These are phyloP conservation scores for Diarsia dahlii DNA, from an alignment of 2,888 invertebrate genomes.

Conservation along the genomic window DNA sequence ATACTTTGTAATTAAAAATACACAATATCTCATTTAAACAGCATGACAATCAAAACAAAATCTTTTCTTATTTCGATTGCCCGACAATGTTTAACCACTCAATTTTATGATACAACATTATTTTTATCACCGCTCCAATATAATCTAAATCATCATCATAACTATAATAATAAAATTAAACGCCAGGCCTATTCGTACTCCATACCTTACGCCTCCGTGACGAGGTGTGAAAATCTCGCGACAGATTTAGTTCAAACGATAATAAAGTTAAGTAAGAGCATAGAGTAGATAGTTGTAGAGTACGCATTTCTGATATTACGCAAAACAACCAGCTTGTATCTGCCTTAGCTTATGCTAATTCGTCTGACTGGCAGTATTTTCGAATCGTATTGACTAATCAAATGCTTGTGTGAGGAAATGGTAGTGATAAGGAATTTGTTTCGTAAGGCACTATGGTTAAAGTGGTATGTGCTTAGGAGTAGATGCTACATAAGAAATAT, in stretches of 20 bases:
- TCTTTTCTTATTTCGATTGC: background rate
- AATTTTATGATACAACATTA: background rate
- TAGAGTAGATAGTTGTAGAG: background rate
- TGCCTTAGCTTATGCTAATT: constrained; percentile 55
- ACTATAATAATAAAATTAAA: background rate
- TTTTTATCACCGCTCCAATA: background rate
- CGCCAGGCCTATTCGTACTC: constrained; percentile 47
- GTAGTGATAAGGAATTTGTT: constrained; percentile 14
- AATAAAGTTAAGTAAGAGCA: constrained; percentile 42
- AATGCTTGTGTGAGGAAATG: constrained; percentile 40
- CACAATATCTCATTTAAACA: background rate
- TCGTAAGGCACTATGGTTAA: constrained; percentile 6
- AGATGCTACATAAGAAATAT: background rate
- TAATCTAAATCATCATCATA: constrained; percentile 20
- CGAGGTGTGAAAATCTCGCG: constrained; percentile 68
- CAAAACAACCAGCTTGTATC: constrained; percentile 60
- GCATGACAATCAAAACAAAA: background rate
- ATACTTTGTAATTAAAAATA: no score
- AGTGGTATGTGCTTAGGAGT: constrained; percentile 10
- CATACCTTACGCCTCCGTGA: constrained; percentile 57
- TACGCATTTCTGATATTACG: constrained; percentile 62
- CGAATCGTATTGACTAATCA: constrained; percentile 49
- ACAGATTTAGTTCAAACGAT: constrained; percentile 75
- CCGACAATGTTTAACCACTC: no score
- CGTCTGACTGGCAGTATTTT: constrained; percentile 56